These are phyloP conservation scores for Scolopax bukidnonensis DNA, from an alignment of 2,797 vertebrate species.

Conservation along the genomic window DNA sequence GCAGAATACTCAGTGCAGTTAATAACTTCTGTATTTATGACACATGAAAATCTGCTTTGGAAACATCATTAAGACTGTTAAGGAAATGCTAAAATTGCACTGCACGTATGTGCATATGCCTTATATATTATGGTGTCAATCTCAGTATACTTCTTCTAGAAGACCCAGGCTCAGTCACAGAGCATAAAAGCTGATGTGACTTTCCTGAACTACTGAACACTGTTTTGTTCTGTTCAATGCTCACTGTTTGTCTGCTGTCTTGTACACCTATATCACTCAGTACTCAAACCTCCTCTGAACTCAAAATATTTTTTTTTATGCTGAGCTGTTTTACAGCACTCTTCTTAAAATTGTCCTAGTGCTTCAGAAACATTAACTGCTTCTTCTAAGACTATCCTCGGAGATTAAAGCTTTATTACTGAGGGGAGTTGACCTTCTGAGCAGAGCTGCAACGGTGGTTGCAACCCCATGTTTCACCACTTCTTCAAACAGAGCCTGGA, in stretches of 20 bases:
- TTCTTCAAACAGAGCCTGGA: neutral
- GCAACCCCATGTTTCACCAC: neutral
- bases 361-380: neutral
- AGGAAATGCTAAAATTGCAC: neutral
- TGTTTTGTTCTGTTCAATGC: neutral
- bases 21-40: neutral
- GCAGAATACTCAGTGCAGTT: neutral
- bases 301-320: neutral
- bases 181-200: neutral
- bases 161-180: neutral
- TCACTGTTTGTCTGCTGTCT: neutral
- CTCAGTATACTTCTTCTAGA: neutral
- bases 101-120: accelerated
- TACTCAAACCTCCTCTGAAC: neutral
- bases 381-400: neutral
- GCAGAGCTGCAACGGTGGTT: neutral
- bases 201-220: neutral
- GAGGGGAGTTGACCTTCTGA: neutral
- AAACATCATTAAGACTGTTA: neutral
- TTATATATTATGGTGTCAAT: neutral
- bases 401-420: neutral
- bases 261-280: neutral
- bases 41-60: neutral
- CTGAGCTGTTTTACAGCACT: neutral
- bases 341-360: neutral